Percentiles rank a stretch among this genome's conserved stretches.
These are phyloP conservation scores for Episyrphus balteatus DNA, from an alignment of 1,140 invertebrate species.

Conservation along the genomic window DNA sequence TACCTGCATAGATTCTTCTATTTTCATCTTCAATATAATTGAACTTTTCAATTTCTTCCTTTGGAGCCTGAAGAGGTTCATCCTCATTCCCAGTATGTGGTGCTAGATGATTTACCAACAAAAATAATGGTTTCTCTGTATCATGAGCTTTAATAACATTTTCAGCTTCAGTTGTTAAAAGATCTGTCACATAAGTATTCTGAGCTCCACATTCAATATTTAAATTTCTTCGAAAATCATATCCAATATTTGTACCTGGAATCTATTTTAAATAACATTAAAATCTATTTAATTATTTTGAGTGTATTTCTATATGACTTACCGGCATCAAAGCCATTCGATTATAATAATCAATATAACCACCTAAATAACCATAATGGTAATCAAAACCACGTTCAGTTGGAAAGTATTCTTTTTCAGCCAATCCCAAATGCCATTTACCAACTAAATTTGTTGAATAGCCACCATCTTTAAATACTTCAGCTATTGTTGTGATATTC, in stretches of 20 bases:
- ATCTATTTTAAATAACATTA: not conserved
- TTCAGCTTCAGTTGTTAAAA: slow-evolving; percentile 64
- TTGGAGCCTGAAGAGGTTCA: slow-evolving; percentile 63
- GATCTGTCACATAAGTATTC: slow-evolving; percentile 64
- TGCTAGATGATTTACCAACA: slow-evolving; percentile 71
- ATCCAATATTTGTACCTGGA: slow-evolving; percentile 39
- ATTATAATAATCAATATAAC: slow-evolving; percentile 72
- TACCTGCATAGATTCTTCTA: slow-evolving; percentile 68
- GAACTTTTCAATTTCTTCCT: slow-evolving; percentile 61
- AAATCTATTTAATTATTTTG: not conserved
- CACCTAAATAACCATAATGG: slow-evolving; percentile 75
- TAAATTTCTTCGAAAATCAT: slow-evolving; percentile 58
- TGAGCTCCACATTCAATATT: slow-evolving; percentile 43
- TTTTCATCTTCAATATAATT: slow-evolving; percentile 59
- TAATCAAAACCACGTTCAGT: slow-evolving; percentile 71
- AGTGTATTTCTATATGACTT: slow-evolving; percentile 17
- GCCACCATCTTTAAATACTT: slow-evolving; percentile 62
- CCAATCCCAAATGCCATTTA: slow-evolving; percentile 84
- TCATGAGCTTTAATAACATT: slow-evolving; percentile 55
- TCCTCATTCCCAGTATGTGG: slow-evolving; percentile 61
- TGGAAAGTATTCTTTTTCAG: slow-evolving; percentile 61
- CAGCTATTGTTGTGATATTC: slow-evolving; percentile 57
- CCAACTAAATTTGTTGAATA: slow-evolving; percentile 77
- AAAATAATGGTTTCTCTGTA: slow-evolving; percentile 52
- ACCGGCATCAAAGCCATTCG: slow-evolving; percentile 50